These are phyloP conservation scores for Sciurus niger DNA, from an alignment of 2,113 vertebrate species.

Conservation along the genomic window DNA sequence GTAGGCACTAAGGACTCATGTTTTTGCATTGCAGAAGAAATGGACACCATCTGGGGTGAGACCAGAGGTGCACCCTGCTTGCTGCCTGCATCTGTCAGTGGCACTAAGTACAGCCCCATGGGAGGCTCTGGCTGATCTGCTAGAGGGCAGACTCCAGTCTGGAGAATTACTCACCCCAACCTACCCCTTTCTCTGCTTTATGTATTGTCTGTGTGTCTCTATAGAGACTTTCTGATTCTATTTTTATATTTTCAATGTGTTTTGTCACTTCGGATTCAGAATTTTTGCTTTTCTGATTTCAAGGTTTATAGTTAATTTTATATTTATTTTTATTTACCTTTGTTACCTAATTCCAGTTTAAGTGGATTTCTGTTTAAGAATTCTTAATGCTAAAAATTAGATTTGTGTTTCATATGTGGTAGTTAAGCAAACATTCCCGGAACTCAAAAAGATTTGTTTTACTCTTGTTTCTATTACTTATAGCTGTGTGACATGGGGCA, in stretches of 20 bases:
- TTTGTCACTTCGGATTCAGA: conserved; percentile 28
- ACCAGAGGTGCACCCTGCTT: not conserved
- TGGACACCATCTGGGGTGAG: not conserved
- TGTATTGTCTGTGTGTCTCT: not conserved
- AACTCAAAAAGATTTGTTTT: not conserved
- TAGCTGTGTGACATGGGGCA: not conserved
- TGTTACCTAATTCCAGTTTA: not conserved
- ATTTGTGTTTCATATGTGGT: not conserved
- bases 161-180: not conserved
- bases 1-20: not conserved
- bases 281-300: not conserved
- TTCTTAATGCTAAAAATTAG: not conserved
- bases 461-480: not conserved
- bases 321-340: conserved; percentile 29
- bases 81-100: not conserved
- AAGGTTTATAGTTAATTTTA: conserved; percentile 37
- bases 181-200: not conserved
- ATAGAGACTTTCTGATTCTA: not conserved
- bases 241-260: conserved; percentile 26
- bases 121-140: not conserved
- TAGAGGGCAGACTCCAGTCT: not conserved
- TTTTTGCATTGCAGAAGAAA: not conserved
- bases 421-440: not conserved
- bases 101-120: no score
- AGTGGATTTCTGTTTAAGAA: not conserved